Evolutionary conservation across 1,140 invertebrate genomes (phyloP), one percentile per base, ranked within the genome.

Genomic region (Gonatopus flavifemur): DNA sequence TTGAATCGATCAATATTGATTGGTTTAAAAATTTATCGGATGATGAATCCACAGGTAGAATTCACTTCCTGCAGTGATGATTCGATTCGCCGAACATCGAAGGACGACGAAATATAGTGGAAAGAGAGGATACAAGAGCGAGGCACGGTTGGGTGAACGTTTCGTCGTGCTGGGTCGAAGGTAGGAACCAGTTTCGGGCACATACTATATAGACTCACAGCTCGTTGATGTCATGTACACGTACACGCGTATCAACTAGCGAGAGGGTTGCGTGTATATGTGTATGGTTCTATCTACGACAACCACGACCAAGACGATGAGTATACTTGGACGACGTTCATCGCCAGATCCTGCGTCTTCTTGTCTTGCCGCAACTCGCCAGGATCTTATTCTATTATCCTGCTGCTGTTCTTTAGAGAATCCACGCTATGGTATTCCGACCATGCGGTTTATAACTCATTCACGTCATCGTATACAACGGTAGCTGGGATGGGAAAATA

Each of bases 141-240:
- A 46, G 24, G 16, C 12, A 30, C 36, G 35, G 40, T 22, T 47
- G 62, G 55, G 55, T 59, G 59, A 53, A 58, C 52, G 55, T 50
- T 49, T 58, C 51, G 46, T 42, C 57, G 53, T 49, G 16, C 50
- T 50, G 49, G 46, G 54, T 31, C 44, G 51, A 46, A 64, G 55
- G 52, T n/a, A 48, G 54, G 63, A 64, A 69, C 69, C 67, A 67
- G 69, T 69, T 69, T 59, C 38, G 49, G 53, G 53, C 47, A 48
- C 58, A 37, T 57, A 57, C n/a, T n/a, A n/a, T n/a, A n/a, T n/a
- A n/a, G n/a, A n/a, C 55, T 52, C 51, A 36, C 56, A 48, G 49
- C 45, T 51, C 58, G 50, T 15, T 49, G 21, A 16, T 40, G n/a
- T n/a, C n/a, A n/a, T n/a, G n/a, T n/a, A n/a, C n/a, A n/a, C n/a